A percentile compares a stretch with the other conserved stretches of the same genome.
These are phyloP conservation scores for Eupithecia exiguata DNA, from an alignment of 2,888 invertebrate genomes.

Conservation along the genomic window DNA sequence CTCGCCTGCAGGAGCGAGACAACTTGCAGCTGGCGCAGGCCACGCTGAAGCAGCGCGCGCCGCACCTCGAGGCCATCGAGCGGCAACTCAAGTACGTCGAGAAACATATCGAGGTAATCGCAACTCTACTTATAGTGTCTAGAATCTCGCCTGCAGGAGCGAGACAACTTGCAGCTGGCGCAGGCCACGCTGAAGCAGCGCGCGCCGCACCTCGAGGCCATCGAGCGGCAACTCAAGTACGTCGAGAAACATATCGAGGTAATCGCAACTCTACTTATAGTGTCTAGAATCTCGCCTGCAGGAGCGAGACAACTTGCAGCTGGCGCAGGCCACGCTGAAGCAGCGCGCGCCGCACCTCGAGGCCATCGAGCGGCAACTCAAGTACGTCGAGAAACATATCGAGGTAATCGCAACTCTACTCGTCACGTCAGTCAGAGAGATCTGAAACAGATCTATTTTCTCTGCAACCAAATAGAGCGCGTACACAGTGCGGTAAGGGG, in stretches of 20 bases:
- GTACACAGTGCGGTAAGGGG: too few species aligned
- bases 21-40: slow-evolving; percentile 96
- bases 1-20: slow-evolving; percentile 75
- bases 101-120: slow-evolving; percentile 90
- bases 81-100: slow-evolving; percentile 90
- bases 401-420: slow-evolving; percentile 78
- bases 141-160: too few species aligned
- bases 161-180: slow-evolving; percentile 97
- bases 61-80: slow-evolving; percentile 89
- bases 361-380: slow-evolving; percentile 87
- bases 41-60: slow-evolving; percentile 86
- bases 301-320: slow-evolving; percentile 92
- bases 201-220: slow-evolving; percentile 88
- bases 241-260: slow-evolving; percentile 94
- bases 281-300: too few species aligned
- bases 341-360: slow-evolving; percentile 89
- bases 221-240: slow-evolving; percentile 88
- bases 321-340: slow-evolving; percentile 90
- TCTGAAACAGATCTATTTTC: too few species aligned
- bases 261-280: slow-evolving; percentile 20
- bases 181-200: slow-evolving; percentile 88
- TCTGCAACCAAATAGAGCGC: too few species aligned
- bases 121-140: too few species aligned
- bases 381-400: slow-evolving; percentile 92
- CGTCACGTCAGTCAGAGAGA: too few species aligned